Evolutionary conservation across 2,888 invertebrate species (phyloP), one percentile per base, ranked within the genome.

Genomic region (Carterocephalus palaemon): DNA sequence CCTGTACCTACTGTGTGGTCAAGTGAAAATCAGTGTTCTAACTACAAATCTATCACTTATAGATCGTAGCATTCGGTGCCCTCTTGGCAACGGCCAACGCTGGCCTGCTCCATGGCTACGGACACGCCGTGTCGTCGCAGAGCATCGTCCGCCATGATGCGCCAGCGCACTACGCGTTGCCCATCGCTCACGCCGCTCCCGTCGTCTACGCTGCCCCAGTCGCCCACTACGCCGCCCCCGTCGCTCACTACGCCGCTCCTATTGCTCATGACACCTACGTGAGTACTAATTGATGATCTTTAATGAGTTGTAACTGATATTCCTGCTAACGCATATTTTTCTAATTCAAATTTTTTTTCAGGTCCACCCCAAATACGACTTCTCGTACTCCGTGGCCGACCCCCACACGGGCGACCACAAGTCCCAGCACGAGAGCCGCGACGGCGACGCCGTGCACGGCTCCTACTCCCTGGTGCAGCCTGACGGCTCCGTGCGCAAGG

Each of bases 371-470:
- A 89, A 88, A 73, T 90, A 90, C 75, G 86, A 88, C 63, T 89
- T 88, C 74, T 79, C 89, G 9, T 90, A 90, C 74, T 89, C 90
- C 53, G 89, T 88, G 46, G 87, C 89, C 48, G 90, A 90, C 67
- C 88, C 86, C 4, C 89, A 90, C 68, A 89, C 90, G 57, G 90
- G 90, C 22, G 90, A 90, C 78, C 88, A 89, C 76, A 90, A 90
- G 79, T 78, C 84, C 64, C 90, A 90, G 67, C 81, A 87, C 56
- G 90, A 90, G 77, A 83, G 85, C 74, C 85, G 88, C 59, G 89
- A 89, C 67, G 91, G 91, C 49, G 89, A 91, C 57, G 88, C 88
- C 54, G 91, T 91, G 31, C 89, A 90, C 62, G 92, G 91, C 49
- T 89, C 89, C 72, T 92, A 92, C 82, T 89, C 89, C 34, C 82